phyloP scores from a whole-genome alignment of 2,797 vertebrate species.

The Salmo trutta region DNA sequence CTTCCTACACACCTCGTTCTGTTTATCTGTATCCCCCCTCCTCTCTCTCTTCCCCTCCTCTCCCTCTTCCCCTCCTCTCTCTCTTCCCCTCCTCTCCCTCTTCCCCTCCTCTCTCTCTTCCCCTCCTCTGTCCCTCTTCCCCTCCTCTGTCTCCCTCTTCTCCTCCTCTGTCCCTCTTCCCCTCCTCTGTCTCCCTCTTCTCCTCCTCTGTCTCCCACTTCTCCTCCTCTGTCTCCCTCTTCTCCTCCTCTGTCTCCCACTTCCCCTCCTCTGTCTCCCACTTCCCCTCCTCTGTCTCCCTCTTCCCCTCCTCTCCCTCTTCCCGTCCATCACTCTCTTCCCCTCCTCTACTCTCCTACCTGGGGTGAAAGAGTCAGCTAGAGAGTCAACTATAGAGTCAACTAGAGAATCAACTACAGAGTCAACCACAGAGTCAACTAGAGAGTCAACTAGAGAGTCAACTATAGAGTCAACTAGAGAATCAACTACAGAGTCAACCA shows the following conservation, averaged over 20 bases:
- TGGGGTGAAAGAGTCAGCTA: too few species aligned
- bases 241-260: not conserved
- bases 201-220: constrained; percentile 29
- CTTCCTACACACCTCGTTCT: not conserved
- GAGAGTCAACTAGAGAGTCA: too few species aligned
- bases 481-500: too few species aligned
- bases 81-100: not conserved
- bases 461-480: too few species aligned
- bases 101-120: not conserved
- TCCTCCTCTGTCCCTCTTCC: not conserved
- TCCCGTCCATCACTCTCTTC: not conserved
- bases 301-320: not conserved
- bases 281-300: not conserved
- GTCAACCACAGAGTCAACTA: too few species aligned
- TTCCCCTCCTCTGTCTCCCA: constrained; percentile 27
- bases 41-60: too few species aligned
- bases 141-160: not conserved
- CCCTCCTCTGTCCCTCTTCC: constrained; percentile 22
- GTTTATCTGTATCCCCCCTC: not conserved
- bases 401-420: too few species aligned
- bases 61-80: not conserved
- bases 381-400: too few species aligned
- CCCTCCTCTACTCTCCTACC: not conserved
- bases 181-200: constrained; percentile 17
- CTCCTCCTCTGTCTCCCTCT: constrained; percentile 45